These are phyloP conservation scores for Axis porcinus DNA, from an alignment of 2,113 vertebrate genomes.

Conservation along the genomic window DNA sequence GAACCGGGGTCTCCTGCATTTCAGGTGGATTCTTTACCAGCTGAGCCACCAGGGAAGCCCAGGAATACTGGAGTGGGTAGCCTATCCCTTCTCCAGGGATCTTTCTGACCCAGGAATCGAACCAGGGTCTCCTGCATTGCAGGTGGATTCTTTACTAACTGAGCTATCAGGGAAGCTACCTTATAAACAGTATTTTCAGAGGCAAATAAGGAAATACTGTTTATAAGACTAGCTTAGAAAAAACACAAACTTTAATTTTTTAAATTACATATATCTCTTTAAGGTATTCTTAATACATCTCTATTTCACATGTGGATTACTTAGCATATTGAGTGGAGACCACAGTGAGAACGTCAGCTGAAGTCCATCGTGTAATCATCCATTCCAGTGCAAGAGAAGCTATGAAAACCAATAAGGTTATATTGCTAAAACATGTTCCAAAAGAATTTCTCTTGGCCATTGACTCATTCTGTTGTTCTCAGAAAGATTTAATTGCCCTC, in stretches of 20 bases:
- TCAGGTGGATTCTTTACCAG: background rate
- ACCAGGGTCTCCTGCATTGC: background rate
- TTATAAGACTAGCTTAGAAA: background rate
- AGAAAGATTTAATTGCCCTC: background rate
- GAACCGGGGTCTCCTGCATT: background rate
- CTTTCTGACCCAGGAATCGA: background rate
- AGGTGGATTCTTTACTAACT: background rate
- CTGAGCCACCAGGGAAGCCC: background rate
- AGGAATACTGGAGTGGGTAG: background rate
- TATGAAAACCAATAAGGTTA: background rate
- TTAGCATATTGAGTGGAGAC: background rate
- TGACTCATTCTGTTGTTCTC: background rate
- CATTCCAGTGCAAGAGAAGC: background rate
- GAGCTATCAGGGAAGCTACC: background rate
- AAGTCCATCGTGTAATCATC: background rate
- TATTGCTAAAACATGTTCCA: background rate
- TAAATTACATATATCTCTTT: background rate
- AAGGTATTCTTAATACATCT: background rate
- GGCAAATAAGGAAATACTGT: background rate
- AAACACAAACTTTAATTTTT: background rate
- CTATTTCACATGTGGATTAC: background rate
- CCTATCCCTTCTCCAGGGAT: background rate
- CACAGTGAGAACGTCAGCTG: background rate
- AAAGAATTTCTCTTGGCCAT: background rate
- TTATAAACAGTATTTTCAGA: background rate